phyloP scores from a whole-genome alignment of 2,888 invertebrate genomes.

The Acronicta alni region DNA sequence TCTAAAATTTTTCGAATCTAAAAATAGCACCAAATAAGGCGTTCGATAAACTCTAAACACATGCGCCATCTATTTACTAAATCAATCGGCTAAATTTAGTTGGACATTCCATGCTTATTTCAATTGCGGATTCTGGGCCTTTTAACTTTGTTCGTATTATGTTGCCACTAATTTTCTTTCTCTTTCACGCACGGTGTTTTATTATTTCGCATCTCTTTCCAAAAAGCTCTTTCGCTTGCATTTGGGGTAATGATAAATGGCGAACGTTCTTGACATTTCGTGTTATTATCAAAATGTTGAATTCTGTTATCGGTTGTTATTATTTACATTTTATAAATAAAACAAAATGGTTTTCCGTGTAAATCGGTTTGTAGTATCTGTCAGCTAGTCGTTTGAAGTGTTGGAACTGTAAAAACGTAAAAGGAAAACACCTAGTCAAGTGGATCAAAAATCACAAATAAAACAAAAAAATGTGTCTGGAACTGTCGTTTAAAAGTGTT shows the following conservation, averaged over 20 bases:
- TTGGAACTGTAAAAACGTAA: constrained; percentile 49
- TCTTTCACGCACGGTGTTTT: constrained; percentile 50
- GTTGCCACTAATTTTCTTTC: constrained; percentile 55
- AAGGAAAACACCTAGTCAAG: constrained; percentile 51
- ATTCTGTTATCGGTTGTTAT: constrained; percentile 62
- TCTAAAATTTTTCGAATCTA: constrained; percentile 62
- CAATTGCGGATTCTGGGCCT: constrained; percentile 36
- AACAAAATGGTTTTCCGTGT: constrained; percentile 63
- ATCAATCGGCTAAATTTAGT: constrained; percentile 56
- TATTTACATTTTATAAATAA: constrained; percentile 73
- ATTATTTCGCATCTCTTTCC: constrained; percentile 63
- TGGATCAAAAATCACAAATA: constrained; percentile 52
- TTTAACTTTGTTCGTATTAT: constrained; percentile 64
- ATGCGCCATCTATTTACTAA: constrained; percentile 78
- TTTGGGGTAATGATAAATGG: constrained; percentile 76
- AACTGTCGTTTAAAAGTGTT: constrained; percentile 29
- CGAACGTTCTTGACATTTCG: constrained; percentile 81
- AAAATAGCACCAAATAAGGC: constrained; percentile 79
- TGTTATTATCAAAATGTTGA: constrained; percentile 71
- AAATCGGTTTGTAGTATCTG: constrained; percentile 31
- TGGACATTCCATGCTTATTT: constrained; percentile 36
- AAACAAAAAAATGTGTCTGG: constrained; percentile 41
- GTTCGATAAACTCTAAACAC: constrained; percentile 85
- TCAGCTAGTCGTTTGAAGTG: constrained; percentile 39
- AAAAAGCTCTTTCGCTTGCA: constrained; percentile 60